A percentile compares a stretch with the other conserved stretches of the same genome.
These are phyloP conservation scores for Anastatus disparis DNA, from an alignment of 1,140 invertebrate genomes.

Conservation along the genomic window DNA sequence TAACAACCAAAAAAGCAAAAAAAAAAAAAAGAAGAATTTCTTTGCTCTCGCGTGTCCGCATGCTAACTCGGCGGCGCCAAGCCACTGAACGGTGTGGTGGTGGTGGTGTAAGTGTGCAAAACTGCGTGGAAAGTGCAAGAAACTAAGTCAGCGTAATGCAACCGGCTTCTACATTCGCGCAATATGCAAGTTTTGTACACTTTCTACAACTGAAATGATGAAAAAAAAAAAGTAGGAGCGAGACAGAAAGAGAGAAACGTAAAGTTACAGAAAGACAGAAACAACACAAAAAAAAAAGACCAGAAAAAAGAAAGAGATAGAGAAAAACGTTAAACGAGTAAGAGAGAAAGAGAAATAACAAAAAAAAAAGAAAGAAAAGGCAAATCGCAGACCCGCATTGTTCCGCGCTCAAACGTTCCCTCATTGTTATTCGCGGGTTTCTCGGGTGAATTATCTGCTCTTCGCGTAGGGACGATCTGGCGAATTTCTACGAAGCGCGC, in stretches of 20 bases:
- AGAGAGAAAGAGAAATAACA: not conserved
- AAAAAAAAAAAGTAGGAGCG: slow-evolving; percentile 3
- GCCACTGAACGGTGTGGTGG: too few relatives aligned
- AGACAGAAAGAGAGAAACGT: not conserved
- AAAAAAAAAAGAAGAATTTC: too few relatives aligned
- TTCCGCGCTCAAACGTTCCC: slow-evolving; percentile 32
- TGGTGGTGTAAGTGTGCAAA: not conserved
- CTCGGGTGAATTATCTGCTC: slow-evolving; percentile 41
- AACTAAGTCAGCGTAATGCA: slow-evolving; percentile 10
- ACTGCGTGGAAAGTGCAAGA: not conserved
- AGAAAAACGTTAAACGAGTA: not conserved
- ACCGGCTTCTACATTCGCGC: not conserved
- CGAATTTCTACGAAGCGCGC: slow-evolving; percentile 37
- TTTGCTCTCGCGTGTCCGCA: too few relatives aligned
- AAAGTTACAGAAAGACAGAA: too few relatives aligned
- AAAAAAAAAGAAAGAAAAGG: not conserved
- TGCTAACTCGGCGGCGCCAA: too few relatives aligned
- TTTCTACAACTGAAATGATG: not conserved
- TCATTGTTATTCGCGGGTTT: slow-evolving; percentile 43
- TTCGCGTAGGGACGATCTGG: slow-evolving; percentile 35
- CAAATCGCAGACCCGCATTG: slow-evolving; percentile 33
- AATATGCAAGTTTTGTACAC: not conserved
- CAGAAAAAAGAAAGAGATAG: not conserved
- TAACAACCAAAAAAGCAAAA: too few relatives aligned
- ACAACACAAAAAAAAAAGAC: too few relatives aligned